Evolutionary conservation across 2,888 invertebrate species (phyloP), one percentile per base, ranked within the genome.

Genomic region (Rapana venosa): DNA sequence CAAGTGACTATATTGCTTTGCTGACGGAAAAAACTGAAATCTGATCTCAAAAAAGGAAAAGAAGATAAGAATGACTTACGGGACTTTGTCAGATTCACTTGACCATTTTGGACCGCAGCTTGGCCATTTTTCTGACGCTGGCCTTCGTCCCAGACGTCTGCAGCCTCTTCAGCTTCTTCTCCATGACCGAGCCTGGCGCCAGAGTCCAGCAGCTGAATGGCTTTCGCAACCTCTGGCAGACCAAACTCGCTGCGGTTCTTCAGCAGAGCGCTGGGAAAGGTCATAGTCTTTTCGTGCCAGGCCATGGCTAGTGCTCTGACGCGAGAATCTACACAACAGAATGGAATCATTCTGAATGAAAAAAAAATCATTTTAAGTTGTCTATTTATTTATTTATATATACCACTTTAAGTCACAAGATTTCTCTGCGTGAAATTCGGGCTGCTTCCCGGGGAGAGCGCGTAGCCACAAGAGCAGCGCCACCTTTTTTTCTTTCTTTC

Each of bases 241-340:
- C 95, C 94, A 93, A 94, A 95, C 87, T 92, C 91, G 5, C 94
- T 93, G 15, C 93, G 91, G 88, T 94, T 92, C 30, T 92, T 61
- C 17, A 96, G 93, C 70, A 96, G 93, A n/a, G 94, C 92, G 35
- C 94, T 92, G 0, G 95, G n/a, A 94, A 90, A 96, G 88, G 26
- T 94, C 93, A 87, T 94, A 92, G 90, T 96, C 96, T 81, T 94
- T 93, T 56, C 95, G 92, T 11, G 95, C 95, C 95, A 95, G 5
- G 96, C 95, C 36, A 95, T 94, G 17, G 95, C 94, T 70, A 96
- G 90, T 8, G 94, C 94, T 85, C 95, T 91, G 20, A 95, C 93
- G 87, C 94, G 92, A 15, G 96, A 95, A 93, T 95, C 95, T 95
- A 92, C 70, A 92, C 47, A 91, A 83, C 89, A 47, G 8, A 47